phyloP scores from a whole-genome alignment of 2,888 invertebrate genomes.

The Ophraella communa region DNA sequence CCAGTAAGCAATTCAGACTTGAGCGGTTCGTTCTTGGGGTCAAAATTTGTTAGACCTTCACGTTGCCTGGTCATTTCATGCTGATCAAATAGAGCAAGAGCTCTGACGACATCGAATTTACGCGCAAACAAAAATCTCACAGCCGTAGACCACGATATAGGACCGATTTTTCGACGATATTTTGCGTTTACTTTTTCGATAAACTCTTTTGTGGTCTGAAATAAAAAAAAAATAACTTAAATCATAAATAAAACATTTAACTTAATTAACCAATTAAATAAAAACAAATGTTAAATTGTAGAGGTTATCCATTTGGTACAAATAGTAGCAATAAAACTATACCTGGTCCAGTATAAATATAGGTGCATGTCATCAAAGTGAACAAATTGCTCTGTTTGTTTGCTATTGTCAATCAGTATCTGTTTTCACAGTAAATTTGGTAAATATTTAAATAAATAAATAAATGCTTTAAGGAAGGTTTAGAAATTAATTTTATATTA shows the following conservation, averaged over 20 bases:
- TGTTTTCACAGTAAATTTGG: too few relatives aligned
- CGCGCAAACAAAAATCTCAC: slow-evolving; percentile 91
- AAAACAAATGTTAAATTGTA: neutral
- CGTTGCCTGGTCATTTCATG: slow-evolving; percentile 88
- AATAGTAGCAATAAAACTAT: too few relatives aligned
- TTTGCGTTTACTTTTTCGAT: slow-evolving; percentile 76
- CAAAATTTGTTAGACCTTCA: slow-evolving; percentile 85
- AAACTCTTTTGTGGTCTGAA: slow-evolving; percentile 83
- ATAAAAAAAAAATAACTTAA: slow-evolving; percentile 41
- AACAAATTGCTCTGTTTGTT: too few relatives aligned
- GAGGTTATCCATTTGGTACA: too few relatives aligned
- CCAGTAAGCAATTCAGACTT: slow-evolving; percentile 88
- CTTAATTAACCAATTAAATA: neutral
- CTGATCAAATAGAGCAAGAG: slow-evolving; percentile 89
- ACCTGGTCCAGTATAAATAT: too few relatives aligned
- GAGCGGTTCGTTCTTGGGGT: slow-evolving; percentile 83
- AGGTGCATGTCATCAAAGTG: too few relatives aligned
- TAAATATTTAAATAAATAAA: too few relatives aligned
- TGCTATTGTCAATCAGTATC: too few relatives aligned
- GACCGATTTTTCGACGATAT: slow-evolving; percentile 63
- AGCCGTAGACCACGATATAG: slow-evolving; percentile 85
- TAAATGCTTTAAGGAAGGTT: too few relatives aligned
- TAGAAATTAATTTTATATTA: too few relatives aligned
- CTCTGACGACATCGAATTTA: slow-evolving; percentile 92
- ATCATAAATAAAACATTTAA: neutral